Conservation (phyloP, 2,113 vertebrate genomes). For the Ctenodactylus gundi region DNA sequence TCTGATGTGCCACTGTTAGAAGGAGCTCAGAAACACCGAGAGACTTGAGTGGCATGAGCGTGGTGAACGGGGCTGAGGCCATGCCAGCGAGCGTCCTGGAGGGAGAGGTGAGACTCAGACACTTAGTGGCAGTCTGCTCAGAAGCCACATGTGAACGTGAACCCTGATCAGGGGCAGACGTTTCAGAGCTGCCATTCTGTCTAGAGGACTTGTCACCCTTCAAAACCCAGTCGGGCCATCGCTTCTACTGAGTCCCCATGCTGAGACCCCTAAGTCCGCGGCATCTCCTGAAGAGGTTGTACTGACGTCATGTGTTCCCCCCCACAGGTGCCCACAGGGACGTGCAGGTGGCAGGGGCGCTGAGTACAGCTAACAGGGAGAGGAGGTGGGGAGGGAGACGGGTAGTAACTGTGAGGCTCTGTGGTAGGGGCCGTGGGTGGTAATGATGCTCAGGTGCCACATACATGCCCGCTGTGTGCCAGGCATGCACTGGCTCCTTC, state of each 20-base stretch:
- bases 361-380: not conserved
- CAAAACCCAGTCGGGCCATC: not conserved
- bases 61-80: not conserved
- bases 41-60: not conserved
- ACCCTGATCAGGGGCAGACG: not conserved
- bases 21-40: not conserved
- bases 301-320: not conserved
- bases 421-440: not conserved
- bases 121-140: not conserved
- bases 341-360: not conserved
- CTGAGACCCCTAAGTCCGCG: not conserved
- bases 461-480: not conserved
- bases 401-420: not conserved
- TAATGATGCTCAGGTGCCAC: not conserved
- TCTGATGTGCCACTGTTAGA: no score
- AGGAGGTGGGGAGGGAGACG: not conserved
- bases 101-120: not conserved
- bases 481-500: not conserved
- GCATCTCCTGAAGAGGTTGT: not conserved
- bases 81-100: conserved; percentile 8
- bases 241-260: not conserved
- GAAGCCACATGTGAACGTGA: not conserved
- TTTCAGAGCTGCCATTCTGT: not conserved
- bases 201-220: not conserved
- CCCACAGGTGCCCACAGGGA: not conserved